Conservation (phyloP, 2,888 invertebrate genomes). For the Laothoe populi region DNA sequence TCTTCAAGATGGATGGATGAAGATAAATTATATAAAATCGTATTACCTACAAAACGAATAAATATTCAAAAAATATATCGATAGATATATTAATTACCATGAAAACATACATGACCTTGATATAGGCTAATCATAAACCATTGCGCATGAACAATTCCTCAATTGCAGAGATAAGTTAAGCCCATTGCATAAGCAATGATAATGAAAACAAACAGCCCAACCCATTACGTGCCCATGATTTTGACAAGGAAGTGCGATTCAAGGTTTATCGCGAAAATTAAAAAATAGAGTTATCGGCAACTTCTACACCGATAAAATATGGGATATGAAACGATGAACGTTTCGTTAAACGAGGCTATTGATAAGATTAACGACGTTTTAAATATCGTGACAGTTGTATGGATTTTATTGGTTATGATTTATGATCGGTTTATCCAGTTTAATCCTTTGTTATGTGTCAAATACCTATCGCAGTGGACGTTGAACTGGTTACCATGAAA, state of each 20-base stretch:
- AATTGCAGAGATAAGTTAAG: conserved; percentile 31
- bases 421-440: conserved; percentile 7
- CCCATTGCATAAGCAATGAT: conserved; percentile 28
- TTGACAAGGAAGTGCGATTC: conserved; percentile 38
- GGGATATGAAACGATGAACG: neutral
- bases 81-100: neutral
- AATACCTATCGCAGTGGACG: neutral
- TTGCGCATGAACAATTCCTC: conserved; percentile 27
- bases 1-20: too few relatives aligned
- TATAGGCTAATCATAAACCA: neutral
- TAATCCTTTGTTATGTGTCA: neutral
- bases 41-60: too few relatives aligned
- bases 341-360: conserved; percentile 42
- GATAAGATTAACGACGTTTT: conserved; percentile 60
- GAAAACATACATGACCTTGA: neutral
- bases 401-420: conserved; percentile 11
- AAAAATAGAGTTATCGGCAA: conserved; percentile 1
- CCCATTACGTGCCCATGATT: conserved; percentile 35
- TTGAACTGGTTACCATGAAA: neutral
- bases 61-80: too few relatives aligned
- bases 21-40: too few relatives aligned
- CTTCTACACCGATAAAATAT: conserved; percentile 6
- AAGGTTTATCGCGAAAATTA: conserved; percentile 39
- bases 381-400: conserved; percentile 3
- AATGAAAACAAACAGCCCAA: conserved; percentile 29